These are phyloP conservation scores for Scelioninae gen. 2 DNA, from an alignment of 2,888 invertebrate genomes.

Conservation along the genomic window DNA sequence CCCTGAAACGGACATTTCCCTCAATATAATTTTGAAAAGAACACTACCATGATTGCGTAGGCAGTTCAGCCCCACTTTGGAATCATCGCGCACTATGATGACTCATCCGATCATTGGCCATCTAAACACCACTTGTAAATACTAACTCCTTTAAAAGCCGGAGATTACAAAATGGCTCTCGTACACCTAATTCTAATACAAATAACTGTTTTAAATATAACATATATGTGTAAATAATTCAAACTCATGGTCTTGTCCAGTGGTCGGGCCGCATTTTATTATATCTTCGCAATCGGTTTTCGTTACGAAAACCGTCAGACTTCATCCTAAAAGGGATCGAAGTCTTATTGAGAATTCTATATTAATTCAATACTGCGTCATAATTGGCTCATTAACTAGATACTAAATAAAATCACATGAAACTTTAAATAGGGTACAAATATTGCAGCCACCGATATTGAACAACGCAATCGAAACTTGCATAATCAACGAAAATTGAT, in stretches of 20 bases:
- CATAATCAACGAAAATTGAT: no score
- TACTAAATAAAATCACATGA: conserved; percentile 34
- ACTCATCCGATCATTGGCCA: conserved; percentile 30
- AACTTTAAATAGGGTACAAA: conserved; percentile 24
- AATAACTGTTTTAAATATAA: conserved; percentile 50
- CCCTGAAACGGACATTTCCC: no score
- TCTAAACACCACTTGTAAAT: conserved; percentile 41
- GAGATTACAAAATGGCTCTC: conserved; percentile 44
- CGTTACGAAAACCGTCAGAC: conserved; percentile 53
- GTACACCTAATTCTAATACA: conserved; percentile 54
- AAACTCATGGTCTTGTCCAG: conserved; percentile 60
- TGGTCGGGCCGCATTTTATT: conserved; percentile 50
- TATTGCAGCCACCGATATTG: background rate
- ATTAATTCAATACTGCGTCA: conserved; percentile 34
- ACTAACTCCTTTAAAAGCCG: conserved; percentile 41
- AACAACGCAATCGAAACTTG: no score
- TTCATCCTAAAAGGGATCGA: conserved; percentile 56
- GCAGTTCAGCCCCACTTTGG: background rate
- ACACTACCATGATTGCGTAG: conserved; percentile 7
- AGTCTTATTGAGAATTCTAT: conserved; percentile 50
- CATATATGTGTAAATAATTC: conserved; percentile 51
- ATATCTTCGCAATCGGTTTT: conserved; percentile 53
- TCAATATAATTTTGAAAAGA: conserved; percentile 3
- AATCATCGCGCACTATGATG: conserved; percentile 15
- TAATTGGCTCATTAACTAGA: conserved; percentile 58